Percentiles rank a stretch among this genome's conserved stretches.
phyloP scores from a whole-genome alignment of 2,888 invertebrate species.

The Hoplodrina blanda region DNA sequence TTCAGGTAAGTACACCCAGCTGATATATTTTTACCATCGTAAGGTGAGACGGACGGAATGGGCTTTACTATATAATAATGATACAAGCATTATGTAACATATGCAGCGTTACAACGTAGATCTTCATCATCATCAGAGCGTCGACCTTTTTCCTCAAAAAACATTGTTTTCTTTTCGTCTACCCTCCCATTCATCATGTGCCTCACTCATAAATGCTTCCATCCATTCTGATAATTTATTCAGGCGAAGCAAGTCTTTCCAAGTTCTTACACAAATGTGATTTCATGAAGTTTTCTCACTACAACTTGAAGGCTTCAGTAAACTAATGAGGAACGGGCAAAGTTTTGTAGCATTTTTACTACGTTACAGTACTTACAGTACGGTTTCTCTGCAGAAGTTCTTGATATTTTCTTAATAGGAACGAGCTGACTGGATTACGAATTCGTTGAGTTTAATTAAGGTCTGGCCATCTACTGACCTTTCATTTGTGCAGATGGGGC shows the following conservation, averaged over 20 bases:
- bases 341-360: slow-evolving; percentile 62
- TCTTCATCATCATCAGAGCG: slow-evolving; percentile 56
- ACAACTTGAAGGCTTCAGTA: slow-evolving; percentile 40
- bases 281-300: slow-evolving; percentile 51
- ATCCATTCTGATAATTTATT: slow-evolving; percentile 61
- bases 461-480: slow-evolving; percentile 81
- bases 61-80: neutral
- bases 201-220: slow-evolving; percentile 52
- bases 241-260: slow-evolving; percentile 53
- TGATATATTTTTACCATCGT: slow-evolving; percentile 30
- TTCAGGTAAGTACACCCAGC: slow-evolving; percentile 82
- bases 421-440: slow-evolving; percentile 75
- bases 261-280: slow-evolving; percentile 41
- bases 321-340: slow-evolving; percentile 62
- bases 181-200: slow-evolving; percentile 52
- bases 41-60: slow-evolving; percentile 23
- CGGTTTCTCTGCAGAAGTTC: slow-evolving; percentile 57
- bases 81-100: slow-evolving; percentile 4
- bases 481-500: slow-evolving; percentile 87
- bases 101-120: slow-evolving; percentile 6
- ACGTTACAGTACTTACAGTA: slow-evolving; percentile 45
- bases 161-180: slow-evolving; percentile 47
- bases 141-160: slow-evolving; percentile 51
- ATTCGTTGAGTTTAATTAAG: slow-evolving; percentile 87
- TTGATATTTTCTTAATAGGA: slow-evolving; percentile 64